phyloP scores from a whole-genome alignment of 2,888 invertebrate species.

The Drosophila rellima region DNA sequence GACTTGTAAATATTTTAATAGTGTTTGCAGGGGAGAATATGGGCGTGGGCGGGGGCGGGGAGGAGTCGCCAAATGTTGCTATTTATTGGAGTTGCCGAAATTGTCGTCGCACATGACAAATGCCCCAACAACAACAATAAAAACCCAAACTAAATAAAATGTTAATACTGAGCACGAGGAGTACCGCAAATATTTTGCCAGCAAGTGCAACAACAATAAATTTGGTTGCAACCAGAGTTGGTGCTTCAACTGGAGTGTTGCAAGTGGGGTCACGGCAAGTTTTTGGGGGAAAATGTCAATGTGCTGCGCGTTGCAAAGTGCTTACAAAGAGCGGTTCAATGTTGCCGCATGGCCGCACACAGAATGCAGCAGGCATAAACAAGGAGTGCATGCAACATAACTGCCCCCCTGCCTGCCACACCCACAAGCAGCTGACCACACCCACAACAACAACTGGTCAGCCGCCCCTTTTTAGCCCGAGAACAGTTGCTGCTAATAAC shows the following conservation, averaged over 20 bases:
- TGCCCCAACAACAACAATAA: conserved; percentile 29
- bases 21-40: not conserved
- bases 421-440: conserved; percentile 35
- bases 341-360: conserved; percentile 61
- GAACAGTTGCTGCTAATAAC: conserved; percentile 71
- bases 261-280: conserved; percentile 13
- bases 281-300: conserved; percentile 52
- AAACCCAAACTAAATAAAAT: conserved; percentile 55
- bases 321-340: conserved; percentile 31
- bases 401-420: conserved; percentile 16
- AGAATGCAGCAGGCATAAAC: conserved; percentile 67
- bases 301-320: conserved; percentile 29
- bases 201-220: conserved; percentile 67
- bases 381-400: conserved; percentile 36
- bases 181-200: conserved; percentile 59
- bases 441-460: conserved; percentile 38
- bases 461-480: not conserved
- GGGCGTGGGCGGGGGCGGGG: not conserved
- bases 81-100: conserved; percentile 21
- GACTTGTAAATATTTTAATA: conserved; percentile 17
- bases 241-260: not conserved
- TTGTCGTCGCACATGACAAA: conserved; percentile 28
- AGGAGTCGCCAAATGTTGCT: conserved; percentile 1
- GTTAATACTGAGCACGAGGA: conserved; percentile 42
- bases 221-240: conserved; percentile 35